phyloP scores from a whole-genome alignment of 2,797 vertebrate genomes.

The Hafferia zeledoni region DNA sequence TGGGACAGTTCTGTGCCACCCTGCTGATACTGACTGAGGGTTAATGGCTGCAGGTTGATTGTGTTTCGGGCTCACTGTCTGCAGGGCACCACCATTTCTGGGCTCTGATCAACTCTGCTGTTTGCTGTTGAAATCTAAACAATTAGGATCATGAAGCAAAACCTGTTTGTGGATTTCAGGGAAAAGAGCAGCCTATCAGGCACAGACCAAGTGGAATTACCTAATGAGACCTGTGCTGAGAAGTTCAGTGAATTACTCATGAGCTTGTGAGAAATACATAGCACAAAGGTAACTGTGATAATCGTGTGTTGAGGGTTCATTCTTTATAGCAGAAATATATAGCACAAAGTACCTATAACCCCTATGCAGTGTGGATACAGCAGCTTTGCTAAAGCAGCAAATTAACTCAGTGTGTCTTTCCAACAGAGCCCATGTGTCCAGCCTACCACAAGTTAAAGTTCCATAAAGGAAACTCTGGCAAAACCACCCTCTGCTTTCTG shows the following conservation, averaged over 20 bases:
- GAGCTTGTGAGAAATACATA: background rate
- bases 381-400: background rate
- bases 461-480: background rate
- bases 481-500: background rate
- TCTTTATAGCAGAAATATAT: background rate
- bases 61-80: background rate
- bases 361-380: fast-evolving
- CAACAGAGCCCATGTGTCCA: background rate
- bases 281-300: background rate
- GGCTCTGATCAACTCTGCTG: background rate
- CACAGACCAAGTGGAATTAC: background rate
- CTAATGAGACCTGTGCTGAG: background rate
- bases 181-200: background rate
- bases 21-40: background rate
- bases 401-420: background rate
- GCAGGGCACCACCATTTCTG: background rate
- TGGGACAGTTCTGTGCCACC: background rate
- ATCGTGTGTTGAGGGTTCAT: background rate
- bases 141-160: background rate
- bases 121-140: background rate
- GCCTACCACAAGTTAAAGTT: background rate
- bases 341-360: background rate
- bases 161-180: background rate
- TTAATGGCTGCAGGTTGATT: background rate
- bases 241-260: background rate